A percentile compares a stretch with the other conserved stretches of the same genome.
These are phyloP conservation scores for Phocoena phocoena DNA, from an alignment of 2,113 vertebrate genomes.

Conservation along the genomic window DNA sequence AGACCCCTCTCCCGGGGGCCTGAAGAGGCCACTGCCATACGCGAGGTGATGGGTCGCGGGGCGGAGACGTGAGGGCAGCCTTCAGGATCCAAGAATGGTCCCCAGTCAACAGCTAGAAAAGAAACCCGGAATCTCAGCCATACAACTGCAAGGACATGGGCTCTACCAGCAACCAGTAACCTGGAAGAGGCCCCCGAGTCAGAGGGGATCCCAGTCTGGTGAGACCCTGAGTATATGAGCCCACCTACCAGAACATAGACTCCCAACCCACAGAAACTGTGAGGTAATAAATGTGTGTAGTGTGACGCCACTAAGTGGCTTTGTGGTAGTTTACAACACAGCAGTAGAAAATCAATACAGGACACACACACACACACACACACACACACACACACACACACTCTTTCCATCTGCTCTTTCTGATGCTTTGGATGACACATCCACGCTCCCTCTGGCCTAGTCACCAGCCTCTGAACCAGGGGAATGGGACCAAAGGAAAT, in stretches of 20 bases:
- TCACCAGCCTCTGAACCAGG: not conserved
- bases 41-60: not conserved
- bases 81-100: not conserved
- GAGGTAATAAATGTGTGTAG: too few relatives aligned
- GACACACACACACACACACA: fast-evolving
- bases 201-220: not conserved
- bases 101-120: not conserved
- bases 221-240: not conserved
- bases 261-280: not conserved
- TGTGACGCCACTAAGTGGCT: not conserved
- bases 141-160: too few relatives aligned
- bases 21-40: not conserved
- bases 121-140: not conserved
- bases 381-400: not conserved
- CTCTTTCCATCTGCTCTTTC: not conserved
- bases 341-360: not conserved
- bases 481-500: not conserved
- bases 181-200: not conserved
- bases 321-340: not conserved
- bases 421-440: not conserved
- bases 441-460: not conserved
- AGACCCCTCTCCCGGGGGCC: not conserved
- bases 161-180: not conserved
- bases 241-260: fast-evolving
- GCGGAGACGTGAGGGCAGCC: not conserved